phyloP scores from a whole-genome alignment of 2,113 vertebrate genomes.

The Sclerurus mexicanus region DNA sequence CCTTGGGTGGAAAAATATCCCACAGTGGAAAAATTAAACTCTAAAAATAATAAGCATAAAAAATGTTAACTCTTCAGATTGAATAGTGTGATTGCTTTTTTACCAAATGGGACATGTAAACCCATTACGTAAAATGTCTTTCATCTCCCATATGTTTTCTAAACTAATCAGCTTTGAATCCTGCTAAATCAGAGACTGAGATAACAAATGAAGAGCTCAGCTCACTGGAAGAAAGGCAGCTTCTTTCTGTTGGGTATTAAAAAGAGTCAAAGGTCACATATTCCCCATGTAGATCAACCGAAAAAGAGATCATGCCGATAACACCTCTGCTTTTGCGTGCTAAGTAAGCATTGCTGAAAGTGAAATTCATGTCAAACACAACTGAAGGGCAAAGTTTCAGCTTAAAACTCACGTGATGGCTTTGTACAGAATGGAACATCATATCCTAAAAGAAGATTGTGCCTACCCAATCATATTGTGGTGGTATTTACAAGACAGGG shows the following conservation, averaged over 20 bases:
- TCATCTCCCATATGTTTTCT: conserved; percentile 83
- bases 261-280: conserved; percentile 41
- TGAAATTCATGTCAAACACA: neutral
- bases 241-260: conserved; percentile 53
- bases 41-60: neutral
- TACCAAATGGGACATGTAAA: conserved; percentile 77
- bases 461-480: neutral
- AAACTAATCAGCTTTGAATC: conserved; percentile 88
- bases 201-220: conserved; percentile 85
- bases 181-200: conserved; percentile 84
- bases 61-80: neutral
- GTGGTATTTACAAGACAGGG: neutral
- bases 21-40: neutral
- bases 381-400: neutral
- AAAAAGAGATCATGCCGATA: neutral
- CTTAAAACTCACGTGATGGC: neutral
- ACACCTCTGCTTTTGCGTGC: neutral
- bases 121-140: conserved; percentile 85
- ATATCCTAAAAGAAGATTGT: conserved; percentile 32
- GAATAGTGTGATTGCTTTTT: neutral
- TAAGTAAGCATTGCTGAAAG: conserved; percentile 1
- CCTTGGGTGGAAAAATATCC: neutral
- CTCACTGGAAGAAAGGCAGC: conserved; percentile 59
- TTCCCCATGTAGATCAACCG: conserved; percentile 43
- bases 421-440: neutral